Evolutionary conservation across 2,797 vertebrate genomes (phyloP), one percentile per base, ranked within the genome.

Genomic region (Lateolabrax maculatus): DNA sequence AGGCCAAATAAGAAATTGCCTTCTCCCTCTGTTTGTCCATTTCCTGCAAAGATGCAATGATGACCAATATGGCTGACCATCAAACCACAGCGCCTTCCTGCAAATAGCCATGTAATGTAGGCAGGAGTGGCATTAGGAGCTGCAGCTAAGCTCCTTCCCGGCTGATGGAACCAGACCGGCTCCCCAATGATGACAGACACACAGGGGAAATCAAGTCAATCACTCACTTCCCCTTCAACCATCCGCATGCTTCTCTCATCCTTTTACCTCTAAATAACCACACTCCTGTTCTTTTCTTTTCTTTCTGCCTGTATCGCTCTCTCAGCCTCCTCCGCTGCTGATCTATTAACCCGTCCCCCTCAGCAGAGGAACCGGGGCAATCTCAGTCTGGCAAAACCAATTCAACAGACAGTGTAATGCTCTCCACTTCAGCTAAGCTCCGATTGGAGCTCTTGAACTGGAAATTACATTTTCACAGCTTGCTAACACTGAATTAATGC

Each of bases 401-500:
- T 89, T 90, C 84, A 76, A 48, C 80, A 89, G 90, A 79, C 86
- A 75, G 75, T 68, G 75, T 70, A 77, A 85, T 57, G 85, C 89
- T 84, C 84, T 77, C 69, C 89, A 90, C 87, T 87, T 77, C 56
- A 76, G 74, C 89, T 87, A 73, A 84, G 84, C 89, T 88, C 74
- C 66, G 53, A 85, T 48, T 88, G 83, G 75, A 90, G 86, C 88
- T 81, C 90, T 91, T 86, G 71, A 88, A 85, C 88, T 74, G 80
- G 82, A 92, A 90, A 91, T 90, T 53, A 89, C 83, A 89, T 90
- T 93, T 91, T 90, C 88, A 89, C 90, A 87, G 88, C 88, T 87
- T 87, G 75, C 89, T 80, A 85, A 85, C 86, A 49, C 91, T 71
- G 89, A 92, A 91, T 90, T 87, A 89, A 87, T 84, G 72, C 76